Conservation (phyloP, 2,797 vertebrate species). For the Dipus sagitta region DNA sequence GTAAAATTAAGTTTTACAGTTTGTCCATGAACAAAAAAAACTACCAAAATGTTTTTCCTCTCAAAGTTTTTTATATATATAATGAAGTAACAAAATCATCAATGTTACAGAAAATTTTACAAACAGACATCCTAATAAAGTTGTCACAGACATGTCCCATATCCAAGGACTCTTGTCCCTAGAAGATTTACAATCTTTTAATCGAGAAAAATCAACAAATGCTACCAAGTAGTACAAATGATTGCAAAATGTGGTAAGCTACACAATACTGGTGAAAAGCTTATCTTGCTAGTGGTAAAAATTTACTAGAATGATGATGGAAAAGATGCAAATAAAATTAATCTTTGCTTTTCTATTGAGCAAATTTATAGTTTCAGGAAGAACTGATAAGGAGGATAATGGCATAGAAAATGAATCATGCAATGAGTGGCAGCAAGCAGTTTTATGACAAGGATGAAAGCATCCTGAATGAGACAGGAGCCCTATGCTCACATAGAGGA, state of each 20-base stretch:
- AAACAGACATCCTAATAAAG: background rate
- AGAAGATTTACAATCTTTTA: constrained; percentile 18
- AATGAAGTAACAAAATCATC: background rate
- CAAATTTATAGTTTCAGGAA: background rate
- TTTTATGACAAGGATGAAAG: background rate
- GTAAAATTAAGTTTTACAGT: constrained; percentile 7
- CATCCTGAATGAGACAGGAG: background rate
- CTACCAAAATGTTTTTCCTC: background rate
- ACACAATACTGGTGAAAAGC: background rate
- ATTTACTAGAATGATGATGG: background rate
- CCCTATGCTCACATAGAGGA: background rate
- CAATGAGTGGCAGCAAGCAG: background rate
- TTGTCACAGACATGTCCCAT: constrained; percentile 1
- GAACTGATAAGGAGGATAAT: background rate
- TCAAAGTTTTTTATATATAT: background rate
- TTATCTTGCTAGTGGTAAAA: background rate
- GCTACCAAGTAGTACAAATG: constrained; percentile 14
- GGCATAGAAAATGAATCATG: background rate
- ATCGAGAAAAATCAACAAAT: background rate
- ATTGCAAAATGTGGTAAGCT: constrained; percentile 4
- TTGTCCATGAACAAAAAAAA: background rate
- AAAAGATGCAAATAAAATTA: background rate
- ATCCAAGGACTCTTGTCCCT: constrained; percentile 14
- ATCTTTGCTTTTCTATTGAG: constrained; percentile 15
- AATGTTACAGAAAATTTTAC: constrained; percentile 1